Conservation (phyloP, 2,888 invertebrate genomes). For the Sceliomorpha sp. region DNA sequence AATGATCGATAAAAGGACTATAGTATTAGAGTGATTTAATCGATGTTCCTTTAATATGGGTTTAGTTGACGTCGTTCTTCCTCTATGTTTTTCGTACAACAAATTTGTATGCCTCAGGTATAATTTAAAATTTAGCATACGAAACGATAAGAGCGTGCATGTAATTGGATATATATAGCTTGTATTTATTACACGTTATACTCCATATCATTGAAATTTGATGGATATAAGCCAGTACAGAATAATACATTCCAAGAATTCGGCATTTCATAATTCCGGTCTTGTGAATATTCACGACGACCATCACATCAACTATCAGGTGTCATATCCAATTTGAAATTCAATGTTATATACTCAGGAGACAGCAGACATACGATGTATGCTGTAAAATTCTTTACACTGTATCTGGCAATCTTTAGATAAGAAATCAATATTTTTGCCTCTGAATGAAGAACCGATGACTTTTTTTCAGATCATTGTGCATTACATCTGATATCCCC, state of each 20-base stretch:
- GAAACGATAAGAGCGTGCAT: conserved; percentile 30
- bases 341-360: conserved; percentile 23
- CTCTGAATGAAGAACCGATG: too few relatives aligned
- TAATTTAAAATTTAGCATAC: too few relatives aligned
- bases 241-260: conserved; percentile 44
- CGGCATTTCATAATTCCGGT: conserved; percentile 25
- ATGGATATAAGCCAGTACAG: conserved; percentile 40
- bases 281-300: conserved; percentile 36
- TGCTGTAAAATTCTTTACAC: conserved; percentile 8
- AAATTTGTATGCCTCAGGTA: too few relatives aligned
- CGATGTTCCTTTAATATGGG: too few relatives aligned
- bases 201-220: conserved; percentile 23
- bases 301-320: conserved; percentile 39
- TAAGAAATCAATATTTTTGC: background rate
- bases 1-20: too few relatives aligned
- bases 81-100: too few relatives aligned
- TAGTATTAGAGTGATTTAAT: too few relatives aligned
- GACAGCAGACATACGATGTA: conserved; percentile 9
- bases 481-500: too few relatives aligned
- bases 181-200: conserved; percentile 36
- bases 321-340: conserved; percentile 26
- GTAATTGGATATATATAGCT: conserved; percentile 26
- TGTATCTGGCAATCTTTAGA: conserved; percentile 17
- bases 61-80: too few relatives aligned
- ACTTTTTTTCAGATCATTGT: too few relatives aligned